Base-by-base conservation (phyloP, 2,888 invertebrate species). In the Athrips mouffetella region DNA sequence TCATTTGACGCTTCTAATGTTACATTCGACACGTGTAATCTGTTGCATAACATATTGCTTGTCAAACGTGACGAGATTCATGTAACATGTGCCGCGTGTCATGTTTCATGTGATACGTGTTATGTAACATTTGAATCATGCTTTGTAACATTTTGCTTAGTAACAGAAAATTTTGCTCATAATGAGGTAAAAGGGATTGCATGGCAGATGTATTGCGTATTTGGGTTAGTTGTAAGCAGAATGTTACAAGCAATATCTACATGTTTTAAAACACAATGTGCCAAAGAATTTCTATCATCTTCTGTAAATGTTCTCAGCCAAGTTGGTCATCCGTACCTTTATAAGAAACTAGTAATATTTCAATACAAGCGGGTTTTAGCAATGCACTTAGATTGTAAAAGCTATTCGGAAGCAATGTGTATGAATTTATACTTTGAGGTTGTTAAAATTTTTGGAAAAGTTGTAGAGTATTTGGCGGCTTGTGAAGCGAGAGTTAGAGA, bases 401-500 rank as follows among this genome's bases (percentile, higher is more conserved):
- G 45, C 15, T 20, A 20, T 45, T 15, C 6, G 33, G 15, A 45
- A 23, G 15, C n/a, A 30, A 18, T 44, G 31, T 30, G 29, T 11
- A 44, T 8, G 7, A 25, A 40, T 40, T 1, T 40, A 2, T 13
- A 21, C n/a, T n/a, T n/a, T 16, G 21, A 11, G 20, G 11, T 31
- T 45, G 30, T 45, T 33, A 25, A 8, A 31, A 21, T 31, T 11
- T 45, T 45, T 31, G 21, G 15, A 45, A 10, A 10, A 13, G 20
- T 18, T 42, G 30, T 30, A 6, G 6, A 16, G 15, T 29, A n/a
- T 42, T 29, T 29, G 39, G n/a, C 39, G 47, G 48, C 15, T 13
- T 47, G 47, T 15, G 31, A 23, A 41, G 33, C 46, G 35, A 27
- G 39, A 39, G 45, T 31, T 29, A 16, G 31, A 23, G 48, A 47